Conservation (phyloP, 2,797 vertebrate genomes). For the Hypotaenidia philippensis region DNA sequence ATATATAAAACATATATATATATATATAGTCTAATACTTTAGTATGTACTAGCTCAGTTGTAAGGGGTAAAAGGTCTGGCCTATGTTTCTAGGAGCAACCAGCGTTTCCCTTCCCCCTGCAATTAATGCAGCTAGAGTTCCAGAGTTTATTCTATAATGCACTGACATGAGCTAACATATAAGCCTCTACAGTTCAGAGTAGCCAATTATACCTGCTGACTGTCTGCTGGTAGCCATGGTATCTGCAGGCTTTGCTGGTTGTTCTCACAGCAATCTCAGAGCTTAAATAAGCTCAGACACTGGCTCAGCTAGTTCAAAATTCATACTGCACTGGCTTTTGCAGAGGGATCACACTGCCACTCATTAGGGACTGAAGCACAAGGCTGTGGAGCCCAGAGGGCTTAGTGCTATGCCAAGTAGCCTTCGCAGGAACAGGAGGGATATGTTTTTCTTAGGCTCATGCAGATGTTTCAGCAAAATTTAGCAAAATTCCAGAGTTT, state of each 20-base stretch:
- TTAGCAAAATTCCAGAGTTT: not conserved
- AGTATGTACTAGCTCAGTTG: not conserved
- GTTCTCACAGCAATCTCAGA: conserved; percentile 38
- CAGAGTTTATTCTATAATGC: not conserved
- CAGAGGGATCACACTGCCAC: not conserved
- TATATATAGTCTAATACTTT: not conserved
- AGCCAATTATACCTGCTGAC: conserved; percentile 45
- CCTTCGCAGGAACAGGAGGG: not conserved
- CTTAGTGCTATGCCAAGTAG: not conserved
- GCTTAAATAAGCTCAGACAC: conserved; percentile 58
- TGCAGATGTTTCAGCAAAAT: not conserved
- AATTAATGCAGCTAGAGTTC: not conserved
- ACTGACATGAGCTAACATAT: not conserved
- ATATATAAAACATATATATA: too few relatives aligned
- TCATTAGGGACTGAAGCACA: conserved; percentile 47
- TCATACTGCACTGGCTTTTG: not conserved
- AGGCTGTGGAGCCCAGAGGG: conserved; percentile 2
- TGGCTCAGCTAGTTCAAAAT: conserved; percentile 37
- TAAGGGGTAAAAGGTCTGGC: not conserved
- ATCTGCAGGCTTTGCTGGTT: conserved; percentile 38
- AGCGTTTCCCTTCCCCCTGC: not conserved
- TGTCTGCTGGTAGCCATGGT: conserved; percentile 34
- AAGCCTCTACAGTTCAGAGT: not conserved
- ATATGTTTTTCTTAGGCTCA: not conserved
- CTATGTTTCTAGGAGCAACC: not conserved